Percentiles rank a stretch among this genome's conserved stretches.
These are phyloP conservation scores for Pseudorasbora parva DNA, from an alignment of 2,113 vertebrate genomes.

Conservation along the genomic window DNA sequence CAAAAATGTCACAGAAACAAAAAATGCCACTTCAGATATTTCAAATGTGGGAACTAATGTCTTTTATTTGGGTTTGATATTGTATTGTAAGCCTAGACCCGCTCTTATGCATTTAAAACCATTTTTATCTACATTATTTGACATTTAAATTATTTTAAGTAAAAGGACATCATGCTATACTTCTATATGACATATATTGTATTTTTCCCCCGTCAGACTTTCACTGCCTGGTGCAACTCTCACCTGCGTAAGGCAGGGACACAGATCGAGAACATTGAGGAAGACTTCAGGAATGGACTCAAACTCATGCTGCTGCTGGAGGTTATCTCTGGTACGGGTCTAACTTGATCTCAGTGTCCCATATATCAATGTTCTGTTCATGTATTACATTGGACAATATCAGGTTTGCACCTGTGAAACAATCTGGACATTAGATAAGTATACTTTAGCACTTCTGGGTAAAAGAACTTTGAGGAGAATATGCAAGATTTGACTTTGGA, in stretches of 20 bases:
- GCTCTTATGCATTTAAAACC: not conserved
- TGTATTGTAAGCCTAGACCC: too few relatives aligned
- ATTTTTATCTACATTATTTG: not conserved
- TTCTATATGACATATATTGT: not conserved
- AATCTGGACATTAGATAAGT: not conserved
- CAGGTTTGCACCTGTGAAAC: too few relatives aligned
- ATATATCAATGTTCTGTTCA: not conserved
- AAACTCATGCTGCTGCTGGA: constrained; percentile 58
- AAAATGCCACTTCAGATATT: not conserved
- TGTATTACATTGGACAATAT: not conserved
- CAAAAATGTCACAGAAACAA: not conserved
- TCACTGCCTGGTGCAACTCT: constrained; percentile 60
- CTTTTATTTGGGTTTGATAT: not conserved
- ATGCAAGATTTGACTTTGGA: not conserved
- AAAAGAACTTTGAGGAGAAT: not conserved
- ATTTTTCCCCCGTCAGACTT: constrained; percentile 41
- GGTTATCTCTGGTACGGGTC: constrained; percentile 52
- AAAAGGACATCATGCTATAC: not conserved
- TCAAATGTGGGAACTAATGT: not conserved
- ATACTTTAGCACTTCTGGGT: not conserved
- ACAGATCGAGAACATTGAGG: constrained; percentile 59
- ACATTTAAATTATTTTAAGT: not conserved
- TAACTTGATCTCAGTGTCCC: not conserved
- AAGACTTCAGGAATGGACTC: constrained; percentile 58
- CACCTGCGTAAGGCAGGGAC: constrained; percentile 57